phyloP scores from a whole-genome alignment of 2,888 invertebrate species.

The Anthophora plumipes region DNA sequence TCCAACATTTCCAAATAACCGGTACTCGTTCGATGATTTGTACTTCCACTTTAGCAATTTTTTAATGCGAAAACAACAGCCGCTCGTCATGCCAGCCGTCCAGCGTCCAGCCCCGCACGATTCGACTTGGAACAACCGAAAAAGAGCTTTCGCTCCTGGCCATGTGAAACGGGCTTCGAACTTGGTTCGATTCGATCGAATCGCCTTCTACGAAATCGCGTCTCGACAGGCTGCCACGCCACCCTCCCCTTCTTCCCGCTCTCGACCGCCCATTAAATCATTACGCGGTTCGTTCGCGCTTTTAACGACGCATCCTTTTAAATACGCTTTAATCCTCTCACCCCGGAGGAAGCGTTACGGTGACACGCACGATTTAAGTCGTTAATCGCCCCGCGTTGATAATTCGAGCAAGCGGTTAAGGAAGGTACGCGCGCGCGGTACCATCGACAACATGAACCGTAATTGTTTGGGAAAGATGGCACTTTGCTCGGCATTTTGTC shows the following conservation, averaged over 20 bases:
- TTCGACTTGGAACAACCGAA: conserved; percentile 4
- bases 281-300: conserved; percentile 63
- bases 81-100: conserved; percentile 16
- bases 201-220: conserved; percentile 1
- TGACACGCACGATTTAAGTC: conserved; percentile 63
- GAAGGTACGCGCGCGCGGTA: conserved; percentile 65
- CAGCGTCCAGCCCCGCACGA: neutral
- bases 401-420: conserved; percentile 72
- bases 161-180: neutral
- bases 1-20: conserved; percentile 76
- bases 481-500: conserved; percentile 84
- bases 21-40: conserved; percentile 81
- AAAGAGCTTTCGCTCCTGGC: neutral
- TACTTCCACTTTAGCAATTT: conserved; percentile 80
- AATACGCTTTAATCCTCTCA: conserved; percentile 58
- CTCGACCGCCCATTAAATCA: conserved; percentile 44
- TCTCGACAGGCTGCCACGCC: neutral
- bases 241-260: neutral
- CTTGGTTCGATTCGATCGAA: neutral
- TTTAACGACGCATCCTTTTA: conserved; percentile 70
- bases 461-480: conserved; percentile 84
- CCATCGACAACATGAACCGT: conserved; percentile 80
- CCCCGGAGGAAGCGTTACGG: conserved; percentile 48
- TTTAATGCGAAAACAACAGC: conserved; percentile 74
- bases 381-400: conserved; percentile 65